Conservation (phyloP, 2,888 invertebrate genomes). For the Euzetes globulus region DNA sequence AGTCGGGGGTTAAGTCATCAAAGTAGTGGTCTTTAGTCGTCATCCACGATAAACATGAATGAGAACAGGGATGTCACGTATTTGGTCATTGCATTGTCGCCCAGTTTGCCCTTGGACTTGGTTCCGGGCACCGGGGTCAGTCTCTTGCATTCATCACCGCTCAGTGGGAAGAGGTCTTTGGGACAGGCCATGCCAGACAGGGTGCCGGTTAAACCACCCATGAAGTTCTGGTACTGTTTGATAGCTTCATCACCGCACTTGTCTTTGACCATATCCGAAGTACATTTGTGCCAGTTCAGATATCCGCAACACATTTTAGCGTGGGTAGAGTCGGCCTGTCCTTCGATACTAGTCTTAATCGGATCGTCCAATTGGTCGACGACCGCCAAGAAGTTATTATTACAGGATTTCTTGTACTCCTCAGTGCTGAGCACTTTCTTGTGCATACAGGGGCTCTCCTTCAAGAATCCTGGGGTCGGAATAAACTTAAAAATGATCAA, state of each 20-base stretch:
- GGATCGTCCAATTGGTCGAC: slow-evolving; percentile 29
- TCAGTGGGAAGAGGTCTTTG: neutral
- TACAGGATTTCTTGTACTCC: slow-evolving; percentile 30
- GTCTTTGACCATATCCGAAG: slow-evolving; percentile 17
- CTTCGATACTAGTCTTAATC: no score
- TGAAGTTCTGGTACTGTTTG: slow-evolving; percentile 18
- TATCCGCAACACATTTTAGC: slow-evolving; percentile 31
- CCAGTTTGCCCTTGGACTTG: slow-evolving; percentile 28
- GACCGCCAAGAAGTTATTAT: slow-evolving; percentile 31
- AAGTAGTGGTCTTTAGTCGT: neutral
- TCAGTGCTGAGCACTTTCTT: slow-evolving; percentile 33
- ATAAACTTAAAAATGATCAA: neutral
- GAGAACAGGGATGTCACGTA: slow-evolving; percentile 33
- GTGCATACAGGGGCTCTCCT: slow-evolving; percentile 33
- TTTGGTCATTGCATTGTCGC: slow-evolving; percentile 35
- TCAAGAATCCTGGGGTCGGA: slow-evolving; percentile 13
- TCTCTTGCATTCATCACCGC: slow-evolving; percentile 8
- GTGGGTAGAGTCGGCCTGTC: slow-evolving; percentile 14
- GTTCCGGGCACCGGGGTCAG: slow-evolving; percentile 21
- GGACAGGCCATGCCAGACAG: slow-evolving; percentile 33
- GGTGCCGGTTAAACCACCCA: slow-evolving; percentile 31
- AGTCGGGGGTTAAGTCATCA: neutral
- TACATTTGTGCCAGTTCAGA: slow-evolving; percentile 24
- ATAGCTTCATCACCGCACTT: slow-evolving; percentile 27
- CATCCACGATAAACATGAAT: slow-evolving; percentile 28